phyloP scores from a whole-genome alignment of 1,140 invertebrate species.

The Manduca sexta region DNA sequence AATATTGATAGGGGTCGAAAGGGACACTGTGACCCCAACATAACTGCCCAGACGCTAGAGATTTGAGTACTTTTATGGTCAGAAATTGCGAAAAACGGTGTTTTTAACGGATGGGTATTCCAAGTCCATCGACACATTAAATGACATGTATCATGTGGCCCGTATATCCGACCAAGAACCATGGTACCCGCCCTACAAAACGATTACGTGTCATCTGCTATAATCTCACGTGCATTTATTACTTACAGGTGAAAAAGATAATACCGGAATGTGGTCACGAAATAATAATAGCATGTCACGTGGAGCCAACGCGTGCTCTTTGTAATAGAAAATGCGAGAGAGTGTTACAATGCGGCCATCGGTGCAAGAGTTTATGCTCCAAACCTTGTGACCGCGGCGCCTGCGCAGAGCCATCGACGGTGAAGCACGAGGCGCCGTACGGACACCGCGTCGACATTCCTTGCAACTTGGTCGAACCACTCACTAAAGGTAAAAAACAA shows the following conservation, averaged over 20 bases:
- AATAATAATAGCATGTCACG: constrained; percentile 43
- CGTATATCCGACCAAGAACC: no score
- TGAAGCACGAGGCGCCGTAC: constrained; percentile 43
- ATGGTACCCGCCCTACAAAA: no score
- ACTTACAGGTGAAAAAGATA: constrained; percentile 61
- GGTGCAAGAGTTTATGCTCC: constrained; percentile 49
- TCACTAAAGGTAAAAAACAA: constrained; percentile 7
- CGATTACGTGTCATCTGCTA: no score
- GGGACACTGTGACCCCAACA: no score
- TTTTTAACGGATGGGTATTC: no score
- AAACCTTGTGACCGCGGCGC: constrained; percentile 38
- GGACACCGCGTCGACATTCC: constrained; percentile 59
- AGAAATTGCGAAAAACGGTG: no score
- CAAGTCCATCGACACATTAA: no score
- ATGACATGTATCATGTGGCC: no score
- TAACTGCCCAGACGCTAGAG: no score
- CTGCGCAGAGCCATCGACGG: constrained; percentile 36
- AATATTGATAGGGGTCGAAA: no score
- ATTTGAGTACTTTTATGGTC: no score
- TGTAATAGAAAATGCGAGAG: constrained; percentile 55
- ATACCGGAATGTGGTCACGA: constrained; percentile 64
- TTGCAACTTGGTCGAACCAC: constrained; percentile 30
- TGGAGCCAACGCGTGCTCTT: constrained; percentile 19
- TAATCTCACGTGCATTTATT: no score
- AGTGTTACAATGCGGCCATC: constrained; percentile 62